Evolutionary conservation across 2,113 vertebrate genomes (phyloP).

Genomic region (Ailurus styani): DNA sequence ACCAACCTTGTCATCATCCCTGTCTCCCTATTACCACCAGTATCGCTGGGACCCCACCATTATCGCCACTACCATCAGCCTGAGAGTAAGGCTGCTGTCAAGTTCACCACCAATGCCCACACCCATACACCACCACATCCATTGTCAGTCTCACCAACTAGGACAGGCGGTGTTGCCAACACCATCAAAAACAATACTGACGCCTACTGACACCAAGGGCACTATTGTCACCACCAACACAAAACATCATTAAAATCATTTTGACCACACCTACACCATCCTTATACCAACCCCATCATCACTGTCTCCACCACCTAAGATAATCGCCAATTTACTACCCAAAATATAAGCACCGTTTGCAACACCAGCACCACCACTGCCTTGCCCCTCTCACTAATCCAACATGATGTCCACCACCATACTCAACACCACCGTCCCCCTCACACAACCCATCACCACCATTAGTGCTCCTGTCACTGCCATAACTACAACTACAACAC

Average conservation of each 20-base stretch:
- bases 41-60: background rate
- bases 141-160: background rate
- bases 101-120: background rate
- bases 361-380: background rate
- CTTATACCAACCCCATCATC: background rate
- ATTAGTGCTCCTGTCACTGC: background rate
- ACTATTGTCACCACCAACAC: background rate
- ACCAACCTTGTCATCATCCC: background rate
- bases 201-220: background rate
- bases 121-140: background rate
- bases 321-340: background rate
- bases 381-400: background rate
- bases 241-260: background rate
- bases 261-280: background rate
- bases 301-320: background rate
- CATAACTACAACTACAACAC: no score
- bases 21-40: background rate
- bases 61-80: background rate
- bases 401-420: background rate
- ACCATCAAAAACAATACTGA: background rate
- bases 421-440: background rate
- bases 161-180: background rate
- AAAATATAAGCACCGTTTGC: background rate
- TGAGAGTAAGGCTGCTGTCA: background rate
- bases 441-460: no score